Base-by-base conservation (phyloP, 2,888 invertebrate species). In the Cremastinae sp. region DNA sequence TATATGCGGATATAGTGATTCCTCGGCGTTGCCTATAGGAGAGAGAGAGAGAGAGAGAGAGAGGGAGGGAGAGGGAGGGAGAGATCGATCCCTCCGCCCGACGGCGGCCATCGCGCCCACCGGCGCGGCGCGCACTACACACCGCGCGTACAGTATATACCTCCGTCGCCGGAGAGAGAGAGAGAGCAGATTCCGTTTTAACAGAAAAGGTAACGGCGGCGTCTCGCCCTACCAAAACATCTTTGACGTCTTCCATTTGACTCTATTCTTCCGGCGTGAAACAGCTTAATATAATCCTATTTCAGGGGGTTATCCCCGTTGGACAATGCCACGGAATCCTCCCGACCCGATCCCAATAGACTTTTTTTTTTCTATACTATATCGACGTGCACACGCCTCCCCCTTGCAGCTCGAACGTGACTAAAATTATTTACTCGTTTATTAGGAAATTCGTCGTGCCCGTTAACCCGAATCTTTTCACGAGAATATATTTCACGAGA, bases 261-360 rank as follows among this genome's bases (percentile, higher is more conserved):
- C 88, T 88, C 86, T 82, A 88, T 88, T 88, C 87, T 87, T 84
- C 83, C 82, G 72, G 80, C 75, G 83, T 84, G 86, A 86, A 88
- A 89, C 86, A 87, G 89, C 89, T 89, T 88, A 89, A 88, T 89
- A 89, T 89, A 89, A 89, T 89, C 89, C 89, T 86, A 88, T 89
- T 89, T 88, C 84, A 88, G 84, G 84, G 83, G 84, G 78, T 78
- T 70, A 82, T 78, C 70, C n/a, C n/a, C 72, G 38, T 61, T 56
- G 69, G 76, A 77, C 76, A 77, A 77, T 77, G 70, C 62, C 34
- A 51, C 28, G 28, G 71, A 20, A 28, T 49, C 59, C 53, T 49
- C 36, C 43, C 69, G 66, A 54, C 36, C 62, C 43, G 43, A 49
- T 16, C 10, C 53, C 41, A 41, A 36, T 9, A 20, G 45, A 28